phyloP scores from a whole-genome alignment of 2,888 invertebrate genomes.

The Trileptium ribeirensis region DNA sequence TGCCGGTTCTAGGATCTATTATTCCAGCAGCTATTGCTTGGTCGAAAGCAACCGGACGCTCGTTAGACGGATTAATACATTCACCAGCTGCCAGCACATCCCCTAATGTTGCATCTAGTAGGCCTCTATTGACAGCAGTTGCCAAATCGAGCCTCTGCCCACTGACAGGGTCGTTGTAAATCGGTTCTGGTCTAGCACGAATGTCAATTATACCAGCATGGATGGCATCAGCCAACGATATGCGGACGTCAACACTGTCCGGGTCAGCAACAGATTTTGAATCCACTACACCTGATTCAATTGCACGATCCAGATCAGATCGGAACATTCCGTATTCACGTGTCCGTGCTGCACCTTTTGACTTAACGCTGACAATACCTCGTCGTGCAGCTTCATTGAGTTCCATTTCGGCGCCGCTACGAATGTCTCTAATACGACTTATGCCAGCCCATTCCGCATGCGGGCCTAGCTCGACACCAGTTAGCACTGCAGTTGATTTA shows the following conservation, averaged over 20 bases:
- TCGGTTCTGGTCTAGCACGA: constrained; percentile 33
- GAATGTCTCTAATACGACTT: constrained; percentile 46
- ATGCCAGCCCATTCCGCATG: constrained; percentile 51
- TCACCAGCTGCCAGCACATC: constrained; percentile 49
- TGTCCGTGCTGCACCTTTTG: constrained; percentile 50
- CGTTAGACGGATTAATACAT: constrained; percentile 44
- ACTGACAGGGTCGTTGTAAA: constrained; percentile 42
- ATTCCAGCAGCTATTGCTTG: constrained; percentile 69
- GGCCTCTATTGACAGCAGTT: constrained; percentile 48
- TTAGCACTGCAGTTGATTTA: constrained; percentile 48
- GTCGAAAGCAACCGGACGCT: constrained; percentile 44
- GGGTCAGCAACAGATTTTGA: constrained; percentile 56
- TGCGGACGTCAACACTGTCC: constrained; percentile 60
- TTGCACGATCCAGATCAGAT: constrained; percentile 57
- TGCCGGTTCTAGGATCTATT: constrained; percentile 73
- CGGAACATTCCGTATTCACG: constrained; percentile 49
- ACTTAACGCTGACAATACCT: constrained; percentile 49
- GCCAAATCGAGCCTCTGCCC: constrained; percentile 40
- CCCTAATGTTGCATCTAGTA: constrained; percentile 48
- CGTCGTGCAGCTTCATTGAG: constrained; percentile 50
- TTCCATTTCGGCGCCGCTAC: constrained; percentile 45
- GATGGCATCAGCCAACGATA: constrained; percentile 75
- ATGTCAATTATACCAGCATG: constrained; percentile 69
- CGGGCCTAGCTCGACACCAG: constrained; percentile 49
- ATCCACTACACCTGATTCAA: constrained; percentile 68